Base-by-base conservation (phyloP, 2,113 vertebrate genomes). In the Cariama cristata region DNA sequence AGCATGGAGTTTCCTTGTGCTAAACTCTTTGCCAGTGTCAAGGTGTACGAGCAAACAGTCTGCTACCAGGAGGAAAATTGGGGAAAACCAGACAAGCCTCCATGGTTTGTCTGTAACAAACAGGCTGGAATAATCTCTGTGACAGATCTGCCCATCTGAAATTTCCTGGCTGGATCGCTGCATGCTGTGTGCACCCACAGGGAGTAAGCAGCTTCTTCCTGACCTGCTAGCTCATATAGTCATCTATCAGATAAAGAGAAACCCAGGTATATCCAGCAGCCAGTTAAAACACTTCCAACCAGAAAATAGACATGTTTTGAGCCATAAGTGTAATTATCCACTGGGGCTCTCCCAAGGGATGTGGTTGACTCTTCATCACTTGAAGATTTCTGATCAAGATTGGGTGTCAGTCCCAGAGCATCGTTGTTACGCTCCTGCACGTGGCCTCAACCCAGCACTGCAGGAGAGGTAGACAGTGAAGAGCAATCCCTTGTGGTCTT, bases 371-470 rank as follows among this genome's bases (percentile, higher is more conserved):
- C 50, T 73, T 79, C 66, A 17, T 62, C 79, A 44, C 64, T 74
- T 69, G 55, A 88, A 91, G 72, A 15, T 52, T 81, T 79, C 76
- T 7, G 4, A 1, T 14, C 38, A 52, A 40, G 64, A 8, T 2
- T 76, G 79, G 79, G 60, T 92, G 72, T 88, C 47, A 15, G 42
- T 26, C 76, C 64, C 60, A 49, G 47, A 45, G 50, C 69, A n/a
- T 49, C 3, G 0, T 3, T 30, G 0, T 3, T 30, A 44, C 0
- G 2, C 11, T 72, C 42, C 69, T 60, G 56, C 81, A 20, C 1
- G 0, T 38, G 62, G 40, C 58, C 58, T 73, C 21, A 4, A 53
- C 6, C 2, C 8, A 32, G 40, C 2, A 0, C 64, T 55, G 64
- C 72, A 59, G 75, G 50, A 83, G 76, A 62, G 35, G 52, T 5